phyloP scores from a whole-genome alignment of 2,797 vertebrate species.

The Enteromius paludinosus region DNA sequence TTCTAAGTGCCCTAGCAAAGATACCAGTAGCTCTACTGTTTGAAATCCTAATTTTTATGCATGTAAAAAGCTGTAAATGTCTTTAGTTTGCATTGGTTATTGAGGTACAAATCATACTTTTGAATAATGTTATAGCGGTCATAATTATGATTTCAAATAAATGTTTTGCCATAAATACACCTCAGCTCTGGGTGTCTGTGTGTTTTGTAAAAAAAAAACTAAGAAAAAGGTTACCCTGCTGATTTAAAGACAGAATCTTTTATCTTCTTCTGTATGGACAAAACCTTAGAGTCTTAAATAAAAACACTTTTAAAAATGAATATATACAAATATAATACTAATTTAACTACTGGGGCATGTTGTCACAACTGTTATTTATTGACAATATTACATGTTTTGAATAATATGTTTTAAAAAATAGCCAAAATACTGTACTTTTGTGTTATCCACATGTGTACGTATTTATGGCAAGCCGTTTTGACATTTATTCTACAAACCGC shows the following conservation, averaged over 20 bases:
- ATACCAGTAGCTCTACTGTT: not conserved
- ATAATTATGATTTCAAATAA: slow-evolving; percentile 64
- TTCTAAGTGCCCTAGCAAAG: not conserved
- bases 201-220: not conserved
- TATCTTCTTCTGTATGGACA: too few relatives aligned
- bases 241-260: not conserved
- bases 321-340: not conserved
- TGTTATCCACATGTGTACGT: too few relatives aligned
- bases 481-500: too few relatives aligned
- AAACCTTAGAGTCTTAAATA: too few relatives aligned
- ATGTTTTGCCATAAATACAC: slow-evolving; percentile 62
- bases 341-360: not conserved
- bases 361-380: not conserved
- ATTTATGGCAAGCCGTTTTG: too few relatives aligned
- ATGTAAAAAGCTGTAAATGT: slow-evolving; percentile 43
- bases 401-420: not conserved
- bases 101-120: not conserved
- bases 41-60: not conserved
- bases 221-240: not conserved
- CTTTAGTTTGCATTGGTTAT: slow-evolving; percentile 49
- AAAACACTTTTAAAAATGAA: too few relatives aligned
- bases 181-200: slow-evolving; percentile 10
- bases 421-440: not conserved
- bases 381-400: not conserved
- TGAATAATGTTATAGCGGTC: slow-evolving; percentile 38